phyloP scores from a whole-genome alignment of 37 sponge, comb jelly and placozoan genomes.

The Geodia barretti region DNA sequence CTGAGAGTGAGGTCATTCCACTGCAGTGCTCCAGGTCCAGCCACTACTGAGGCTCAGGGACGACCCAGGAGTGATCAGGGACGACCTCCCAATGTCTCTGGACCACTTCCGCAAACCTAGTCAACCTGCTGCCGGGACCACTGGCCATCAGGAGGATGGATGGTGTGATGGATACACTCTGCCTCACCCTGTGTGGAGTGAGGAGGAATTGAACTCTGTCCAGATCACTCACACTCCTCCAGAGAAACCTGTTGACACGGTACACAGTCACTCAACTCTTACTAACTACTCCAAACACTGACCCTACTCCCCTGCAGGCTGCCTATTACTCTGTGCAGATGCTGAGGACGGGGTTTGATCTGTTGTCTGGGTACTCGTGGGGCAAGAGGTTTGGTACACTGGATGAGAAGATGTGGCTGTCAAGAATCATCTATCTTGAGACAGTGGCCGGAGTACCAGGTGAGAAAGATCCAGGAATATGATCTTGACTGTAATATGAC shows the following conservation, averaged over 20 bases:
- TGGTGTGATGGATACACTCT: constrained; percentile 41
- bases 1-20: constrained; percentile 3
- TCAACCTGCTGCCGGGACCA: background rate
- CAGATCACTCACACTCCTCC: constrained; percentile 68
- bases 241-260: constrained; percentile 56
- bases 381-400: constrained; percentile 71
- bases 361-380: constrained; percentile 84
- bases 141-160: background rate
- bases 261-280: background rate
- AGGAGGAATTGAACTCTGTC: constrained; percentile 65
- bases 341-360: constrained; percentile 67
- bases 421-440: constrained; percentile 89
- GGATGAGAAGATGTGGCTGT: constrained; percentile 89
- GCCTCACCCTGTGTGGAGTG: constrained; percentile 84
- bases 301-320: constrained; percentile 36
- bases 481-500: background rate
- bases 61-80: background rate
- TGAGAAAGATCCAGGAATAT: background rate
- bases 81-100: background rate
- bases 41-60: background rate
- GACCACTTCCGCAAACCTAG: background rate
- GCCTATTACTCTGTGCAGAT: constrained; percentile 70
- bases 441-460: constrained; percentile 94
- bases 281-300: background rate
- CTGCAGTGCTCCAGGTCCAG: constrained; percentile 1